Evolutionary conservation across 2,888 invertebrate genomes (phyloP).

Genomic region (Drosophila fungiperda): DNA sequence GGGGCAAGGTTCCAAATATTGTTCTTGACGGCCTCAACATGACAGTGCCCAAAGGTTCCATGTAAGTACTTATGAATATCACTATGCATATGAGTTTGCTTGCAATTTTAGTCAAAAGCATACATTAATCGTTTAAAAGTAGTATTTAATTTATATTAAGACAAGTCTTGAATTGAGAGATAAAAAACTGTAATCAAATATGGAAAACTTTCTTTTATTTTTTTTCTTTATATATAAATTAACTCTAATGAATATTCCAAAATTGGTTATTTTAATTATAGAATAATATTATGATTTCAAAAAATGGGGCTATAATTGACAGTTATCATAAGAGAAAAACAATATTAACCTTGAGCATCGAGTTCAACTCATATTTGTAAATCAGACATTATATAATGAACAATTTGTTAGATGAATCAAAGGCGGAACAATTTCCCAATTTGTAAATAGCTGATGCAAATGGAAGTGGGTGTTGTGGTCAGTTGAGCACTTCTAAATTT

Average conservation of each 20-base stretch:
- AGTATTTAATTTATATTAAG: not conserved
- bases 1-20: conserved; percentile 91
- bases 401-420: conserved; percentile 17
- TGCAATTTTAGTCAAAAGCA: not conserved
- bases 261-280: not conserved
- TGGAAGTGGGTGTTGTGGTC: conserved; percentile 20
- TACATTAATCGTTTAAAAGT: not conserved
- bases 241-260: not conserved
- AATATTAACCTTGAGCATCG: not conserved
- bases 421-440: conserved; percentile 12
- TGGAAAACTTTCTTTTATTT: not conserved
- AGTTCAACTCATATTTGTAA: not conserved
- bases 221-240: not conserved
- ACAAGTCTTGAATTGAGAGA: not conserved
- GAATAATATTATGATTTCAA: not conserved
- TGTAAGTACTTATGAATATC: conserved; percentile 87
- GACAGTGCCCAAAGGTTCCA: conserved; percentile 95
- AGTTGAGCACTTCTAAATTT: conserved; percentile 6
- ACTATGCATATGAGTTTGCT: not conserved
- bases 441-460: conserved; percentile 58
- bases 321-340: not conserved
- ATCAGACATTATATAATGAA: conserved; percentile 22
- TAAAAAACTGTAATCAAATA: not conserved
- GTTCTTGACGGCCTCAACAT: conserved; percentile 95
- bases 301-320: not conserved